These are phyloP conservation scores for Drosophila neocordata DNA, from an alignment of 1,140 invertebrate species.

Conservation along the genomic window DNA sequence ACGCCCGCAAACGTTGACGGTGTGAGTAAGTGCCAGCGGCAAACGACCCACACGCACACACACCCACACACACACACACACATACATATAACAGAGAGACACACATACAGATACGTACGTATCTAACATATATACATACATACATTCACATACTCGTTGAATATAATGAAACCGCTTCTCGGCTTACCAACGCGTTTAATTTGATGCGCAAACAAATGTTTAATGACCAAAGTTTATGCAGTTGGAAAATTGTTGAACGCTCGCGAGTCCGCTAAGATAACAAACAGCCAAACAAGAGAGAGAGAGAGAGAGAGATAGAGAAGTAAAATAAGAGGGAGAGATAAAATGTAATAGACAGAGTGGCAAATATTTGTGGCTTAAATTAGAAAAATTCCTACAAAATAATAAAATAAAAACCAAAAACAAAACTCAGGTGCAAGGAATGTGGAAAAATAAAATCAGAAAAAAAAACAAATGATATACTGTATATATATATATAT, in stretches of 20 bases:
- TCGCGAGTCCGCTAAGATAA: constrained; percentile 16
- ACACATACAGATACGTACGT: too few relatives aligned
- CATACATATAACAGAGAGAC: too few relatives aligned
- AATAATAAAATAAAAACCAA: constrained; percentile 21
- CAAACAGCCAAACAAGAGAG: constrained; percentile 1
- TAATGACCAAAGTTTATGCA: constrained; percentile 67
- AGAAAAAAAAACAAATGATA: too few relatives aligned
- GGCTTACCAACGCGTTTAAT: constrained; percentile 64
- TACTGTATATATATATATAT: constrained; percentile 11
- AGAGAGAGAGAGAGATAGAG: neutral
- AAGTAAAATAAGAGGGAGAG: neutral
- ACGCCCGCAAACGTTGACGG: constrained; percentile 49
- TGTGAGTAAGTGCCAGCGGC: constrained; percentile 63
- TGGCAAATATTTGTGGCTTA: constrained; percentile 63
- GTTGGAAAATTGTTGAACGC: constrained; percentile 33
- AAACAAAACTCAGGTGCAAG: constrained; percentile 39
- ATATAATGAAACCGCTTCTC: constrained; percentile 39
- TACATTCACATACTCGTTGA: constrained; percentile 27
- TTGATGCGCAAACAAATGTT: constrained; percentile 76
- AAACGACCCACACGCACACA: constrained; percentile 8
- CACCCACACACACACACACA: neutral
- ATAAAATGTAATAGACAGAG: constrained; percentile 20
- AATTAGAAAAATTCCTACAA: constrained; percentile 50
- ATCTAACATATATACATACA: constrained; percentile 15
- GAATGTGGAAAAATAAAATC: neutral